Evolutionary conservation across 2,797 vertebrate genomes (phyloP), one percentile per base, ranked within the genome.

Genomic region (Etheostoma perlongum): DNA sequence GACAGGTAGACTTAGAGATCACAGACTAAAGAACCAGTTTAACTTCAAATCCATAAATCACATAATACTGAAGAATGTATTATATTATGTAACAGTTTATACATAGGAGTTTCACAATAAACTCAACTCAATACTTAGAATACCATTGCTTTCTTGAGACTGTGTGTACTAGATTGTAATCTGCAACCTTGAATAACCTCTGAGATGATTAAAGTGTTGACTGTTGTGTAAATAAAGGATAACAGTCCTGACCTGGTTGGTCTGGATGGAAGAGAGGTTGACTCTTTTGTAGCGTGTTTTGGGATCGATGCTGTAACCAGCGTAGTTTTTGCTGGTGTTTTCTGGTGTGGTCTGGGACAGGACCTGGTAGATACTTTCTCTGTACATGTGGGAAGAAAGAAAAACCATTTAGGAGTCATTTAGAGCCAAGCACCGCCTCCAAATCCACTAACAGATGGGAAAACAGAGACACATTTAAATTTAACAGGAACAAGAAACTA

Each of bases 261-360:
- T n/a, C 63, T 92, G 94, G 90, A 98, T 96, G 82, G 96, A 92
- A 8, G 90, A 89, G 52, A 96, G 87, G 89, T 98, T 98, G 91
- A 97, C 72, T 74, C 96, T 96, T 70, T 87, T 94, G 91, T 99
- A 99, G 46, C 98, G 96, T 0, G 97, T 97, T 86, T 92, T 85
- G 0, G 98, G 98, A 87, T 98, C 87, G 5, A 99, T 95, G 93
- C 96, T 97, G 87, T 97, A 99, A 63, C 88, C 90, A 4, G 75
- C 83, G 62, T 96, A 80, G 52, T 96, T 97, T 87, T 97, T 98
- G 79, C 95, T 95, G 91, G 96, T 97, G 93, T 98, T 99, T 74
- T 97, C 97, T 0, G 97, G 96, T 0, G 97, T 97, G 0, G 98
- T 99, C 91, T 99, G 98, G 0, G 98, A 99, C 62, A 99, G 94